A percentile compares a stretch with the other conserved stretches of the same genome.
phyloP scores from a whole-genome alignment of 37 sponge, comb jelly and placozoan species.

The Diacarnus erythraeanus region DNA sequence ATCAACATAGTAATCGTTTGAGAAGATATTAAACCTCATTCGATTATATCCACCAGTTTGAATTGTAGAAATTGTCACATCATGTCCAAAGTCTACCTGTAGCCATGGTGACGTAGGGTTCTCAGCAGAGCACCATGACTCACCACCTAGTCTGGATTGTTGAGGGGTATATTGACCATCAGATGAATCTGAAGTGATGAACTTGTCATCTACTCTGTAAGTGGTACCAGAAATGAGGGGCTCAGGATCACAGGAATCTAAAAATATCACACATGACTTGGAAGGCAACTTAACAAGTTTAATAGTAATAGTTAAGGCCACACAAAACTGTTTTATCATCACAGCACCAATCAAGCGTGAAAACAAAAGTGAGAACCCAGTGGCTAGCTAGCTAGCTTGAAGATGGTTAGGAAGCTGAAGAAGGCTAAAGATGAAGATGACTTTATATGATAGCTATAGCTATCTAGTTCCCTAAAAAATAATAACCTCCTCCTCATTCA shows the following conservation, averaged over 20 bases:
- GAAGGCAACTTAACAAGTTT: too few relatives aligned
- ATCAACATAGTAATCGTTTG: not conserved
- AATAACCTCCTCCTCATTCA: too few relatives aligned
- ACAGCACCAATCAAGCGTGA: too few relatives aligned
- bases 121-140: conserved; percentile 32
- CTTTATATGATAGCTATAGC: too few relatives aligned
- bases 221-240: conserved; percentile 14
- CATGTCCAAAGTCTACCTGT: conserved; percentile 29
- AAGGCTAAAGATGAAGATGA: not conserved
- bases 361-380: not conserved
- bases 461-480: too few relatives aligned
- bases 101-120: not conserved
- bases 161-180: not conserved
- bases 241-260: not conserved
- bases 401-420: not conserved
- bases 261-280: too few relatives aligned
- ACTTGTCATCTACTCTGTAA: conserved; percentile 13
- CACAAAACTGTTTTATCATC: too few relatives aligned
- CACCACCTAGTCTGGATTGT: conserved; percentile 8
- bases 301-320: too few relatives aligned
- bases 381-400: not conserved
- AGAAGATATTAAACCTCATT: not conserved
- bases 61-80: conserved; percentile 9
- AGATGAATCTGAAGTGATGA: not conserved
- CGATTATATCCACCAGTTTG: conserved; percentile 14